Evolutionary conservation across 2,888 invertebrate genomes (phyloP), one percentile per base, ranked within the genome.

Genomic region (Agonum fuliginosum): DNA sequence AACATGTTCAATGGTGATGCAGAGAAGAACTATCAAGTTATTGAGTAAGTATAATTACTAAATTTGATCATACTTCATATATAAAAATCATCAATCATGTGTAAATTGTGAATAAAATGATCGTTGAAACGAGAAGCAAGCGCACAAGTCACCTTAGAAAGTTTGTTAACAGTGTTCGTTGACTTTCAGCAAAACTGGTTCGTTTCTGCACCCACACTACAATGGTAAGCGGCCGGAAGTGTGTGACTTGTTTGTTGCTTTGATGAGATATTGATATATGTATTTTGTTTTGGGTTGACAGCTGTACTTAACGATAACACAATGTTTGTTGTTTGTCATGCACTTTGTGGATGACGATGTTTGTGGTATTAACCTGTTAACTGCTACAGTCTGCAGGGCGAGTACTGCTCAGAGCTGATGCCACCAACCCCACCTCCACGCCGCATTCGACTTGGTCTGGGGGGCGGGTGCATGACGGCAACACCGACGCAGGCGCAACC

Each of bases 11-110:
- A 91, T 82, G 91, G 91, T 27, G 91, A 91, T 83, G 88, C 90
- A 6, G 91, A 92, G 80, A 91, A 89, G 84, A 90, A 91, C 82
- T 92, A 92, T 83, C 92, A 92, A 88, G 90, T 93, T 78, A 88
- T 93, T 83, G 93, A 93, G 93, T 93, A 88, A 93, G 93, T 92
- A 85, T 37, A 54, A 14, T 43, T 43, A n/a, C 30, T 81, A 73
- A 71, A 48, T 48, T 34, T 17, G 12, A 34, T 67, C 5, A 17
- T 54, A 37, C 10, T 12, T 48, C 8, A 8, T 43, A 14, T 43
- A 43, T 41, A 19, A 24, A 4, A 20, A 41, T 17, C 54, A 54
- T 27, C 4, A 20, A 37, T 37, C 30, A 73, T 22, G 2, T 51
- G 30, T 37, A 58, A 51, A 51, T 51, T 58, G 17, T 27, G 1